These are phyloP conservation scores for Agonopterix arenella DNA, from an alignment of 2,888 invertebrate species.

Conservation along the genomic window DNA sequence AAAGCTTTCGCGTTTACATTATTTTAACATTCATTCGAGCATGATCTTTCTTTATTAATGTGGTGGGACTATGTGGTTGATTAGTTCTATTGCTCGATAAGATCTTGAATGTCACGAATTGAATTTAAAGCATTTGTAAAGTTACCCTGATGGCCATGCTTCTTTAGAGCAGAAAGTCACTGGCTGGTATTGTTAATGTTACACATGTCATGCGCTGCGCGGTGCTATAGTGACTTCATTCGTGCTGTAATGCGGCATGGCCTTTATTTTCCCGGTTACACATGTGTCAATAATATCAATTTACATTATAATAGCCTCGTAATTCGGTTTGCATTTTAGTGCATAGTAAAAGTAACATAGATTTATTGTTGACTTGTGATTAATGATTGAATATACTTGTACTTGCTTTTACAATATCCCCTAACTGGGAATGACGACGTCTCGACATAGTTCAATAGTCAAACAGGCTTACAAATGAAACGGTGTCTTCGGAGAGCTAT, in stretches of 20 bases:
- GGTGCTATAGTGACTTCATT: constrained; percentile 18
- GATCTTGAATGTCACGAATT: constrained; percentile 46
- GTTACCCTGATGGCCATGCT: constrained; percentile 47
- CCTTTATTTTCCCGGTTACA: constrained; percentile 31
- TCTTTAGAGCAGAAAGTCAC: constrained; percentile 36
- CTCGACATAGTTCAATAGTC: neutral
- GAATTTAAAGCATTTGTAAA: constrained; percentile 50
- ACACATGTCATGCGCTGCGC: neutral
- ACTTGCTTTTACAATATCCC: constrained; percentile 6
- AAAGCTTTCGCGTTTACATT: constrained; percentile 64
- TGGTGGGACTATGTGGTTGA: constrained; percentile 64
- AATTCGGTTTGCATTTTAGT: constrained; percentile 45
- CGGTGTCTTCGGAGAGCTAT: no score
- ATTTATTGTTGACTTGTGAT: constrained; percentile 13
- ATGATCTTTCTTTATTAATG: constrained; percentile 52
- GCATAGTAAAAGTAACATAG: constrained; percentile 42
- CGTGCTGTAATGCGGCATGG: constrained; percentile 53
- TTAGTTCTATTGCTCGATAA: constrained; percentile 54
- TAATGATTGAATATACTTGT: constrained; percentile 6
- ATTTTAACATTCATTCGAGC: constrained; percentile 68
- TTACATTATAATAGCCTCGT: constrained; percentile 34
- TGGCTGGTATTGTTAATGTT: constrained; percentile 7
- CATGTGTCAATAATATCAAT: constrained; percentile 38
- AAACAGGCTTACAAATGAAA: no score
- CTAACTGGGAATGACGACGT: neutral